Evolutionary conservation across 2,888 invertebrate species (phyloP).

Genomic region (Spicauda simplicius): DNA sequence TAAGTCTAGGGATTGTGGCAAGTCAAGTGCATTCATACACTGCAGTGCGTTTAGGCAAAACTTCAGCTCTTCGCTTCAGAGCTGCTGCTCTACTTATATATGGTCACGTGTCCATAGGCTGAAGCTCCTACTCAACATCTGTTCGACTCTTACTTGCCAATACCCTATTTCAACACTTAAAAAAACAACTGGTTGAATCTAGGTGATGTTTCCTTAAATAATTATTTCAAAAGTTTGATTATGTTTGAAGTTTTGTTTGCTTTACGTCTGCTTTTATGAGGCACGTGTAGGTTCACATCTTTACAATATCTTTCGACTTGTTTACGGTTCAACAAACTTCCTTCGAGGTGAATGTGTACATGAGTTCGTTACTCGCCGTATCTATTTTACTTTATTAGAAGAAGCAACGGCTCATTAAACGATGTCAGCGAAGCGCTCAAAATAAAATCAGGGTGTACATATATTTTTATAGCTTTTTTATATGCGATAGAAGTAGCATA

Average conservation of each 20-base stretch:
- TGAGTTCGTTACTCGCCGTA: conserved; percentile 40
- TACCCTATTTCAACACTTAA: neutral
- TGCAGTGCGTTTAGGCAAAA: too few species aligned
- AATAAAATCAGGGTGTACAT: conserved; percentile 12
- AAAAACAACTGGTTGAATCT: neutral
- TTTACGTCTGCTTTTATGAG: conserved; percentile 51
- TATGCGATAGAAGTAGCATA: too few species aligned
- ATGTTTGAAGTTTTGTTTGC: conserved; percentile 52
- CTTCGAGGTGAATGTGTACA: conserved; percentile 42
- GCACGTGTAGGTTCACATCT: conserved; percentile 61
- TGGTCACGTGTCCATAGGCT: too few species aligned
- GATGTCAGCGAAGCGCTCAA: conserved; percentile 12
- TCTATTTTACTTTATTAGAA: conserved; percentile 41
- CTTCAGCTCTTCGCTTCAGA: too few species aligned
- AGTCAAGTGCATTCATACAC: too few species aligned
- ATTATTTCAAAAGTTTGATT: conserved; percentile 13
- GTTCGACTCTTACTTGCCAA: too few species aligned
- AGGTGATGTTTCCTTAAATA: conserved; percentile 9
- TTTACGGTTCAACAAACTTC: conserved; percentile 74
- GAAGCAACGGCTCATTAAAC: conserved; percentile 37
- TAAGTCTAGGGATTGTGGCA: too few species aligned
- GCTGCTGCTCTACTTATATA: too few species aligned
- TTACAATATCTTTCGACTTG: conserved; percentile 75
- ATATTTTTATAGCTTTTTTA: neutral
- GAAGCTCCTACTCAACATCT: too few species aligned